Conservation (phyloP, 2,113 vertebrate species). For the Campylomormyrus numenius region DNA sequence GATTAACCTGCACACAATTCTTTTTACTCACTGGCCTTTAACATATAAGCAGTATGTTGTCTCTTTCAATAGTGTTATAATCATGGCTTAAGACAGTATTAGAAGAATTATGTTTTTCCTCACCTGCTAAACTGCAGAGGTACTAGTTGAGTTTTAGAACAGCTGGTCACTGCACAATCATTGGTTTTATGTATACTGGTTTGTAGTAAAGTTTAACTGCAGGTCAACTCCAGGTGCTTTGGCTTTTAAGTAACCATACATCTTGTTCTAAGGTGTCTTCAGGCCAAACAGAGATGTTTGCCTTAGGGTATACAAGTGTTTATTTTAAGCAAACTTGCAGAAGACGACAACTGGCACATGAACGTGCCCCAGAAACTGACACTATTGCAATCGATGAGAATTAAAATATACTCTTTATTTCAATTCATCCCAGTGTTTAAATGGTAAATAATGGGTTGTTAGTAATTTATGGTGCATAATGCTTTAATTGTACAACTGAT, state of each 20-base stretch:
- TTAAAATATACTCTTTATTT: neutral
- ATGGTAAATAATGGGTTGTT: neutral
- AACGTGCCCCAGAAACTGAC: neutral
- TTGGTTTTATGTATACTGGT: neutral
- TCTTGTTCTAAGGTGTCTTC: neutral
- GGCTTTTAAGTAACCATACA: neutral
- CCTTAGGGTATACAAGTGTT: neutral
- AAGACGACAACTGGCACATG: neutral
- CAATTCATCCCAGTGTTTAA: neutral
- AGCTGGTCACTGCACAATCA: neutral
- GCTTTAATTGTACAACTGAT: neutral
- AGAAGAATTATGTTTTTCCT: neutral
- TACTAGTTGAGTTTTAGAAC: neutral
- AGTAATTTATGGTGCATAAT: neutral
- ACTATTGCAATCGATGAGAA: neutral
- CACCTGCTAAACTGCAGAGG: neutral
- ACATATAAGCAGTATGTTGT: neutral
- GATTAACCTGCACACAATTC: neutral
- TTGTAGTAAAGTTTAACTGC: neutral
- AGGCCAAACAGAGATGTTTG: neutral
- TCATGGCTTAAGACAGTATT: neutral
- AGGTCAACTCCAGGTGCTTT: neutral
- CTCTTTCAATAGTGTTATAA: neutral
- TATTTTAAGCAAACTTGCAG: neutral
- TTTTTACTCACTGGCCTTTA: neutral